Conservation (phyloP, 2,113 vertebrate genomes). For the Lophotis ruficrista region DNA sequence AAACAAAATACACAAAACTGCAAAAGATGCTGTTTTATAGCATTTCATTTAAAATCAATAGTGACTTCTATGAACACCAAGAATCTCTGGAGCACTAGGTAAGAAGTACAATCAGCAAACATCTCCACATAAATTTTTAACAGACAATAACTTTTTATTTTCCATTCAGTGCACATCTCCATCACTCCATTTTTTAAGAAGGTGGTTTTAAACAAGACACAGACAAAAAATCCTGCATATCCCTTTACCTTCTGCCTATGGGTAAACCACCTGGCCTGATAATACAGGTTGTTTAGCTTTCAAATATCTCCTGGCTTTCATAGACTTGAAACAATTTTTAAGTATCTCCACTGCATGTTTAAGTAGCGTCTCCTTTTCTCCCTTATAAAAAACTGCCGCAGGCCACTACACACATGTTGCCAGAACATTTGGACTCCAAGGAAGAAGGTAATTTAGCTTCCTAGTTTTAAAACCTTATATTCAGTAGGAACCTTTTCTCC, state of each 20-base stretch:
- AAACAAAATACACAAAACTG: neutral
- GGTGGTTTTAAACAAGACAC: neutral
- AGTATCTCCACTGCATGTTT: neutral
- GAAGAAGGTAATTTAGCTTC: neutral
- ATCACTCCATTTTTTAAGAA: neutral
- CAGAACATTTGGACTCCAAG: neutral
- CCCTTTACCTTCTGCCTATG: neutral
- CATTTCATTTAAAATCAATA: neutral
- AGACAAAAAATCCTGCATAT: neutral
- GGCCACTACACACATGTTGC: neutral
- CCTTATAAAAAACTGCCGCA: neutral
- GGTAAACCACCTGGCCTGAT: neutral
- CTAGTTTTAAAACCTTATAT: neutral
- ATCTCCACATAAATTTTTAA: neutral
- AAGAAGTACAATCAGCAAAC: neutral
- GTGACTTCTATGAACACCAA: neutral
- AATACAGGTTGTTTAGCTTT: neutral
- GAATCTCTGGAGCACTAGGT: neutral
- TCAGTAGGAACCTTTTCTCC: neutral
- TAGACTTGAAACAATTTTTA: neutral
- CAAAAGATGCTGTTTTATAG: neutral
- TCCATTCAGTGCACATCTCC: neutral
- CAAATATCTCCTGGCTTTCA: neutral
- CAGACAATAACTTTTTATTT: neutral
- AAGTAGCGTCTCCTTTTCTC: neutral